Evolutionary conservation across 2,797 vertebrate species (phyloP).

Genomic region (Nothura maculosa): DNA sequence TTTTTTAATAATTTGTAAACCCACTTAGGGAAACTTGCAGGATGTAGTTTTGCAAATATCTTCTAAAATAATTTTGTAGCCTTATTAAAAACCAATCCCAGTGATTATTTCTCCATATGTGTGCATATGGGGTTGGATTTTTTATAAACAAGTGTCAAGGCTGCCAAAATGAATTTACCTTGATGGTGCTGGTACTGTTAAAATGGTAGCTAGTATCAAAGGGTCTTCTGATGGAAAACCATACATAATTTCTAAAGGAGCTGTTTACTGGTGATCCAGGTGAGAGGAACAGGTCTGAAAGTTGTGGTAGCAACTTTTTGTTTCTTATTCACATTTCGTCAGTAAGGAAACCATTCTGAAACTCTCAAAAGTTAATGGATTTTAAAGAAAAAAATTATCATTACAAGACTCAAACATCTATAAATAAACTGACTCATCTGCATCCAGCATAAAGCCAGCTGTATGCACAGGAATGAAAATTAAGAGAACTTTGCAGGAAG

Average conservation of each 20-base stretch:
- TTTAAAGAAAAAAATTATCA: background rate
- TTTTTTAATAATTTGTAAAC: background rate
- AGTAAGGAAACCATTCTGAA: background rate
- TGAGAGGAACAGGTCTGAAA: background rate
- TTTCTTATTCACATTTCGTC: background rate
- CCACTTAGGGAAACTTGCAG: conserved; percentile 16
- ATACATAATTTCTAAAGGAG: conserved; percentile 4
- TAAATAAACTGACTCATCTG: conserved; percentile 17
- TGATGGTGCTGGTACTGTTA: conserved; percentile 13
- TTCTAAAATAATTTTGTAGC: conserved; percentile 18
- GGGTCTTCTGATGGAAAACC: conserved; percentile 21
- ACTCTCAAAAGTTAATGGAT: background rate
- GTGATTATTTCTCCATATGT: background rate
- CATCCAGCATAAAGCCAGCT: conserved; percentile 5
- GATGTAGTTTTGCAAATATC: background rate
- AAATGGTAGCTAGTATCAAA: conserved; percentile 31
- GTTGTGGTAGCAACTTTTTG: background rate
- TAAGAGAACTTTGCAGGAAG: conserved; percentile 58
- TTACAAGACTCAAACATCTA: background rate
- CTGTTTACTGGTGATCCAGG: background rate
- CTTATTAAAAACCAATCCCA: conserved; percentile 22
- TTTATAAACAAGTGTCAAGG: conserved; percentile 16
- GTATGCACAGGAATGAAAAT: conserved; percentile 35
- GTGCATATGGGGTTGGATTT: background rate
- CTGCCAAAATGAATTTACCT: conserved; percentile 49